Base-by-base conservation (phyloP, 2,888 invertebrate genomes). In the Helobdella robusta region DNA sequence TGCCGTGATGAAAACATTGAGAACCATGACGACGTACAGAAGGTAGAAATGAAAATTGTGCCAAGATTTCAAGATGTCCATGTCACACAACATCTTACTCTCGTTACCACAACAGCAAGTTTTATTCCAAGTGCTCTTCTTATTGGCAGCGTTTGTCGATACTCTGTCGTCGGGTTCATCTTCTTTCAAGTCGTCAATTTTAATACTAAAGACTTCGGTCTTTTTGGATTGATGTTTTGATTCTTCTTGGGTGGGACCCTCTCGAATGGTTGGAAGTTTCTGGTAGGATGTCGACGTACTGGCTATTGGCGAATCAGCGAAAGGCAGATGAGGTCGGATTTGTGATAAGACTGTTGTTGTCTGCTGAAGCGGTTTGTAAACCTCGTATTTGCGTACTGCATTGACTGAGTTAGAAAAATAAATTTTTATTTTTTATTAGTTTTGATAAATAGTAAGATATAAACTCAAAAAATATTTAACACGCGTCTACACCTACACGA, bases 1-100 rank as follows among this genome's bases (percentile, higher is more conserved):
- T 23, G 61, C 61, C 4, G 61, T 61, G 61, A 61, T 61, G 61
- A 61, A 61, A 23, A 61, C 61, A 32, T 61, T 61, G 2, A 61
- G 30, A 35, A 61, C 61, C 61, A 61, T 61, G 61, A 61, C 36
- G 61, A 61, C 20, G 46, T 61, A 61, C 23, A 61, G 23, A 15
- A 61, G 46, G 61, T 61, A 61, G 28, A 61, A 61, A 32, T 61
- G 61, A 11, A 61, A 36, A 32, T 61, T 61, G 28, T 61, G 61
- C 61, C 61, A 61, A 8, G 40, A 25, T 32, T 61, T 61, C 2
- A 61, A 30, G 4, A 61, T 25, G 30, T 61, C 36, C 30, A 25
- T 61, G 28, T 61, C 61, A 23, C 40, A 28, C 28, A 18, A 25
- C 3, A 23, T 18, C 6, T 30, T 61, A 25, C 28, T 28, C 5